These are phyloP conservation scores for Diaphora mendica DNA, from an alignment of 2,888 invertebrate species.

Conservation along the genomic window DNA sequence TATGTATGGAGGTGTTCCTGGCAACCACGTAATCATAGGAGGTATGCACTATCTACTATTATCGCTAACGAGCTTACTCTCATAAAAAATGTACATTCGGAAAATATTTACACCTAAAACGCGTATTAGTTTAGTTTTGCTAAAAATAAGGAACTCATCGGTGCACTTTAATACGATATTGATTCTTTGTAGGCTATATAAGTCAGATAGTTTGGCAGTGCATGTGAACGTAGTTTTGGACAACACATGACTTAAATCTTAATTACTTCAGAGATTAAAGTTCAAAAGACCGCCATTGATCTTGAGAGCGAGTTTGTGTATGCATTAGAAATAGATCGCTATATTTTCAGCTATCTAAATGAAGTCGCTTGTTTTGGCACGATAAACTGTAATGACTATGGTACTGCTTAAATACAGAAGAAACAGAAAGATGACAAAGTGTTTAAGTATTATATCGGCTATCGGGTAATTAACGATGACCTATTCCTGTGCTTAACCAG, in stretches of 20 bases:
- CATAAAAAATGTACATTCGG: too few species aligned
- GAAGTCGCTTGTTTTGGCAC: constrained; percentile 33
- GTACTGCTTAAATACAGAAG: not conserved
- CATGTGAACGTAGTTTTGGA: not conserved
- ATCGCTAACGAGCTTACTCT: too few species aligned
- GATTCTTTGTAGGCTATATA: too few species aligned
- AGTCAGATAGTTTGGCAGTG: too few species aligned
- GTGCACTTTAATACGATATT: too few species aligned
- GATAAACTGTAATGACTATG: not conserved
- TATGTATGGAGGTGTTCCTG: too few species aligned
- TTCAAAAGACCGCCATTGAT: constrained; percentile 29
- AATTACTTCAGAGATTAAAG: not conserved
- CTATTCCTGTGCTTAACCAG: not conserved
- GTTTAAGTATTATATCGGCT: not conserved
- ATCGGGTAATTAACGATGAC: not conserved
- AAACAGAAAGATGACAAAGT: not conserved
- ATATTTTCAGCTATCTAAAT: constrained; percentile 27
- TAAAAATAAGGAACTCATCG: too few species aligned
- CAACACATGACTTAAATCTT: not conserved
- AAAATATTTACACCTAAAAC: too few species aligned
- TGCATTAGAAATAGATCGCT: constrained; percentile 29
- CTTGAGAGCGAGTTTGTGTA: constrained; percentile 26
- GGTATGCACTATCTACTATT: too few species aligned
- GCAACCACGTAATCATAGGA: too few species aligned
- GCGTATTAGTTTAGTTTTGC: too few species aligned